Conservation (phyloP, 2,888 invertebrate genomes). For the Meloe dianella region DNA sequence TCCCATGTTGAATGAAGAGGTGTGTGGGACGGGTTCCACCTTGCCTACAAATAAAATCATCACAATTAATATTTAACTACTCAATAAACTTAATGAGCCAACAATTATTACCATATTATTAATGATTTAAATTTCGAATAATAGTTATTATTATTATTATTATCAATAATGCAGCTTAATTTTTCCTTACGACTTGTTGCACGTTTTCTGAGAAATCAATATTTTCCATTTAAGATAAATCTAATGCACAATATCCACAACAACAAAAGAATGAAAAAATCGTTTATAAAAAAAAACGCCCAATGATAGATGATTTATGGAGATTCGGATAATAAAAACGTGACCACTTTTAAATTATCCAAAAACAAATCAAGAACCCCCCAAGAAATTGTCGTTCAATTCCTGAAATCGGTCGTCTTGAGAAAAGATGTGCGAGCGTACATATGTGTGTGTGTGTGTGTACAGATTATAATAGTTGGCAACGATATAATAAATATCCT, state of each 20-base stretch:
- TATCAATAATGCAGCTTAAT: not conserved
- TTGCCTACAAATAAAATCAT: constrained; percentile 66
- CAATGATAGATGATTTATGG: not conserved
- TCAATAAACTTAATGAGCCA: not conserved
- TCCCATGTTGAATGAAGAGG: constrained; percentile 87
- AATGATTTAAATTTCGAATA: too few relatives aligned
- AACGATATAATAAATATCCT: constrained; percentile 18
- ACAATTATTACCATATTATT: not conserved
- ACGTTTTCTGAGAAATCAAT: not conserved
- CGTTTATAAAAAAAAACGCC: not conserved
- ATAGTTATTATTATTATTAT: not conserved
- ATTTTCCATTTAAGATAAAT: not conserved
- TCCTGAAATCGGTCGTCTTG: not conserved
- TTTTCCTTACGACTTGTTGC: constrained; percentile 1
- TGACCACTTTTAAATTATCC: not conserved
- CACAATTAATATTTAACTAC: not conserved
- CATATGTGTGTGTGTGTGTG: too few relatives aligned
- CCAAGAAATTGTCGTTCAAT: not conserved
- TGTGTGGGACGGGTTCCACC: constrained; percentile 80
- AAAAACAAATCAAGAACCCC: not conserved
- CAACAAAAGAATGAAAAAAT: not conserved
- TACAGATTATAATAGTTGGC: not conserved
- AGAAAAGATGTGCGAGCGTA: too few relatives aligned
- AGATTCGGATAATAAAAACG: not conserved
- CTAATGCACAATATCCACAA: not conserved